Evolutionary conservation across 2,797 vertebrate species (phyloP), one percentile per base, ranked within the genome.

Genomic region (Tadarida brasiliensis): DNA sequence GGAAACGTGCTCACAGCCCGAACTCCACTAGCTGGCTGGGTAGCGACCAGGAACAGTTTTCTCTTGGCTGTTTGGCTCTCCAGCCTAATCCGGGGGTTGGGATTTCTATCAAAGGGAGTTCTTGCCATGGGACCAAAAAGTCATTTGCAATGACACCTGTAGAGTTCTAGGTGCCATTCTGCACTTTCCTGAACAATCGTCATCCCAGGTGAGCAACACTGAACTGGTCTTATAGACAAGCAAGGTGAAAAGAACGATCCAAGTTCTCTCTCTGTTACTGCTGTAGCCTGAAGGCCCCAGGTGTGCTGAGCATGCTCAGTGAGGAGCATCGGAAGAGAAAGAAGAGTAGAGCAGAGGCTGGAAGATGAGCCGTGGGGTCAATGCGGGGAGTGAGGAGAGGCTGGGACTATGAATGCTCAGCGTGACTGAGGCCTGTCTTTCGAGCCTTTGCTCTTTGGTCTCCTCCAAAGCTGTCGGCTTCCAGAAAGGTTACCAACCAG

Each of bases 71-170:
- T 90, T 96, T 95, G 87, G 92, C 80, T 97, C 59, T 85, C 92
- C 92, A 90, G 77, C 82, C 97, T 95, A 96, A 97, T 95, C 96
- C 94, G 81, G 94, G 95, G 97, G 68, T 82, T 96, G 56, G 33
- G 95, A 93, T 85, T 61, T 90, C 3, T 39, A 80, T 87, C 93
- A 93, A 96, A 95, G 49, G 44, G 94, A 96, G 95, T 80, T 94
- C 95, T 94, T 97, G 73, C 92, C 90, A 68, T 47, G 88, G 84
- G 67, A 93, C 63, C 87, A 91, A 4, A 61, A 81, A 90, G 88
- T n/a, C 19, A 7, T 35, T 85, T 85, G 44, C 33, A 57, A 87
- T 39, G 35, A 82, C 47, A 49, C 7, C 26, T 71, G 17, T 44
- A 35, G 33, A 51, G 15, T 68, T 83, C 78, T 47, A 70, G 44